Base-by-base conservation (phyloP, 2,797 vertebrate species). In the Spheniscus humboldti region DNA sequence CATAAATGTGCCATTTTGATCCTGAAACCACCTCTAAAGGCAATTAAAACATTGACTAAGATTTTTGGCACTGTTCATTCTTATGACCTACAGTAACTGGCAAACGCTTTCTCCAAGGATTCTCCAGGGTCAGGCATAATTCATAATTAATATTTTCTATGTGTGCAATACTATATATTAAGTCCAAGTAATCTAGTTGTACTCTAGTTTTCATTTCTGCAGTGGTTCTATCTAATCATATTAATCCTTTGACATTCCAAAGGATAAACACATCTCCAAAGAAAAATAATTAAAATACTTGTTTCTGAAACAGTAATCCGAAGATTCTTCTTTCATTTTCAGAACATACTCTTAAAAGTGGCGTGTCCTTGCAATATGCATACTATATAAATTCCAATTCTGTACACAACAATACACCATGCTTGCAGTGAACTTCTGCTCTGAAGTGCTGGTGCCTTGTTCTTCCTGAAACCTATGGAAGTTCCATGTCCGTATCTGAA, bases 21-120 rank as follows among this genome's bases (percentile, higher is more conserved):
- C 64, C 76, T 67, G n/a, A 93, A 94, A 75, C 24, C 47, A 86
- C 55, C 48, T 92, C 68, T 45, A 86, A 72, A 82, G 31, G 80
- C 74, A 96, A 93, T 95, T 96, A 91, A 96, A 94, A 88, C 56
- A 71, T 12, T 73, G 35, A 88, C 69, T 69, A 73, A 88, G 27
- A 69, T 64, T 87, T 83, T 4, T 97, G 93, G 86, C 68, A 87
- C 64, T 24, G 13, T 47, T 91, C 28, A 18, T 76, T 79, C 37
- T 77, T 93, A 88, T 81, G 74, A 94, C 85, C 79, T 86, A 86
- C 39, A 81, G 30, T 45, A 86, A 95, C 55, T 73, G 59, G 83
- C 77, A 81, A 91, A 82, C 18, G 56, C 55, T 71, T 95, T 87
- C 87, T 82, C 72, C 78, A 63, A 77, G 18, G 55, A 69, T 79